Conservation (phyloP, 2,888 invertebrate species). For the Drosophila eohydei region DNA sequence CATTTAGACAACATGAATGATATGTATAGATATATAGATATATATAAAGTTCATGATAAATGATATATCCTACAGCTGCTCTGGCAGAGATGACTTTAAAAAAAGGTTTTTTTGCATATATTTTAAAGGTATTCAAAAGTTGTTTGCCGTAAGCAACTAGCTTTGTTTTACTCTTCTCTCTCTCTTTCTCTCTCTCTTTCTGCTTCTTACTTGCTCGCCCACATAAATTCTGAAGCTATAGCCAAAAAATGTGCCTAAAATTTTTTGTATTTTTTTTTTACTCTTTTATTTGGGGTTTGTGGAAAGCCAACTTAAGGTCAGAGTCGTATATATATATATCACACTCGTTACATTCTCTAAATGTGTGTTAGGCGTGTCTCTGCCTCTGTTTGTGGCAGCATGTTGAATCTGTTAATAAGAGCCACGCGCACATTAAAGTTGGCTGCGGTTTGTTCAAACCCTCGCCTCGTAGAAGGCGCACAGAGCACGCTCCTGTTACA, state of each 20-base stretch:
- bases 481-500: constrained; percentile 4
- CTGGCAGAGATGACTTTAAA: not conserved
- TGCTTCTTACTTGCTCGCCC: not conserved
- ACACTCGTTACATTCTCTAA: constrained; percentile 22
- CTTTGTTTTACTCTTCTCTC: not conserved
- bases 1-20: too few species aligned
- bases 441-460: constrained; percentile 40
- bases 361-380: constrained; percentile 15
- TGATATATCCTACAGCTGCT: not conserved
- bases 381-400: constrained; percentile 32
- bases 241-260: constrained; percentile 25
- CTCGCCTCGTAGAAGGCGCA: constrained; percentile 6
- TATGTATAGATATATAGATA: too few species aligned
- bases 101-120: not conserved
- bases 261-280: not conserved
- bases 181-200: not conserved
- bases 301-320: constrained; percentile 50
- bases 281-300: constrained; percentile 23
- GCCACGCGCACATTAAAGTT: constrained; percentile 71
- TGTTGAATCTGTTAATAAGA: constrained; percentile 75
- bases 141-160: not conserved
- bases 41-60: too few species aligned
- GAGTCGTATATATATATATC: constrained; percentile 27
- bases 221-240: constrained; percentile 27
- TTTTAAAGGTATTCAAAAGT: not conserved